Conservation (phyloP, 2,113 vertebrate species). For the Channa argus region DNA sequence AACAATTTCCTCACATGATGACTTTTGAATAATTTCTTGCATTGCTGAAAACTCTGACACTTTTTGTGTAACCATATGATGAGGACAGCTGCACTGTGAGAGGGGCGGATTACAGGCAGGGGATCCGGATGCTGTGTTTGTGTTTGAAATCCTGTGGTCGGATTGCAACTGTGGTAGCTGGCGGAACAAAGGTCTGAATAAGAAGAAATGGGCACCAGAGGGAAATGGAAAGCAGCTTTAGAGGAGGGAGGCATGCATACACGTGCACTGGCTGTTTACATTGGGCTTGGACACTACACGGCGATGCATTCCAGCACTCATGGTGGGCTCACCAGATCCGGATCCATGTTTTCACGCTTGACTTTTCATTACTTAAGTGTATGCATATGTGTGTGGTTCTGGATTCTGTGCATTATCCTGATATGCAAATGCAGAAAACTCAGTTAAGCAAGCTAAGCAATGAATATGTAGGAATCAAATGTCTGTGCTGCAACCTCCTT, state of each 20-base stretch:
- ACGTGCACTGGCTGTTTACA: conserved; percentile 80
- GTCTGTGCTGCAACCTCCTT: background rate
- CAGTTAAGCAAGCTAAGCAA: conserved; percentile 3
- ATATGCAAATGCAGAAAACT: conserved; percentile 24
- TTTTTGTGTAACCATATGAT: conserved; percentile 47
- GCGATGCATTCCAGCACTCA: conserved; percentile 78
- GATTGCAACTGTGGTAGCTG: conserved; percentile 75
- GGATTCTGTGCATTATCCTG: conserved; percentile 22
- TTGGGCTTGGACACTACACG: conserved; percentile 70
- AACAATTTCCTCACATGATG: conserved; percentile 11
- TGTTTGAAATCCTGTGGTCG: conserved; percentile 76
- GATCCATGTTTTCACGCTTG: conserved; percentile 77
- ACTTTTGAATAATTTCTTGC: conserved; percentile 25
- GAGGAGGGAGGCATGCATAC: conserved; percentile 65
- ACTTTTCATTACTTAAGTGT: conserved; percentile 75
- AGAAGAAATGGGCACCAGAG: conserved; percentile 70
- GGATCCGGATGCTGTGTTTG: conserved; percentile 71
- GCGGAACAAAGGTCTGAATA: conserved; percentile 76
- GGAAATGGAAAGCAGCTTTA: conserved; percentile 78
- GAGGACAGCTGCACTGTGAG: conserved; percentile 60
- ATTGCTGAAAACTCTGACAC: conserved; percentile 26
- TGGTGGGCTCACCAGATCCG: conserved; percentile 79
- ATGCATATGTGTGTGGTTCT: conserved; percentile 48
- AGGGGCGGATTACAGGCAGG: conserved; percentile 52
- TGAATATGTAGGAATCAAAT: conserved; percentile 6